Base-by-base conservation (phyloP, 2,888 invertebrate species). In the Phortica okadai region DNA sequence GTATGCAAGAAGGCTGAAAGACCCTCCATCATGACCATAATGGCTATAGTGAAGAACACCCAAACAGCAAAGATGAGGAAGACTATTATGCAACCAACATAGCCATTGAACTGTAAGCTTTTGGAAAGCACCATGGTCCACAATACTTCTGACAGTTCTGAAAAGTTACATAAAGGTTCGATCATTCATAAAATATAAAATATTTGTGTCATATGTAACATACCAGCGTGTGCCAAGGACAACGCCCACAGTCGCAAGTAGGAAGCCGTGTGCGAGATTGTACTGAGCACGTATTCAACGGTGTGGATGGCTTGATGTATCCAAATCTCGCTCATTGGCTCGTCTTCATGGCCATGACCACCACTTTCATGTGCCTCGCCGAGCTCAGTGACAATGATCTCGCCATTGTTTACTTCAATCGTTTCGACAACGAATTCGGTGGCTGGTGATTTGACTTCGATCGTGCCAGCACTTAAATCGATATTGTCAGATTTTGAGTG, bases 1-100 rank as follows among this genome's bases (percentile, higher is more conserved):
- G 99, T 99, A 91, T 99, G 99, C 83, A 99, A 93, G 93, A 99
- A 99, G 66, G 99, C 99, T 14, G 99, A 99, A n/a, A 99, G 93
- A 0, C 99, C 99, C 93, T 99, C 99, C 99, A 99, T 99, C 90
- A 99, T 94, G 80, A 99, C 97, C 82, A 99, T 94, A 91, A 99
- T 98, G 85, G 97, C 96, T 72, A 99, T 93, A 0, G 99, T 99
- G 82, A 99, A 94, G 75, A 95, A 93, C 75, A 96, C 96, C 98
- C 99, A 99, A 89, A 96, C 94, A 80, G 95, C 95, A 92, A 99
- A 99, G 70, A 98, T 94, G 42, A 95, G 92, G 93, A 96, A 98
- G 67, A 98, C 92, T 78, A 95, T 93, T 78, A 97, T 93, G 62
- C 95, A 95, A 69, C 96, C 97, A 58, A 93, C 90, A 93, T 95